Conservation (phyloP, 2,113 vertebrate species). For the Corythoichthys haematopterus region DNA sequence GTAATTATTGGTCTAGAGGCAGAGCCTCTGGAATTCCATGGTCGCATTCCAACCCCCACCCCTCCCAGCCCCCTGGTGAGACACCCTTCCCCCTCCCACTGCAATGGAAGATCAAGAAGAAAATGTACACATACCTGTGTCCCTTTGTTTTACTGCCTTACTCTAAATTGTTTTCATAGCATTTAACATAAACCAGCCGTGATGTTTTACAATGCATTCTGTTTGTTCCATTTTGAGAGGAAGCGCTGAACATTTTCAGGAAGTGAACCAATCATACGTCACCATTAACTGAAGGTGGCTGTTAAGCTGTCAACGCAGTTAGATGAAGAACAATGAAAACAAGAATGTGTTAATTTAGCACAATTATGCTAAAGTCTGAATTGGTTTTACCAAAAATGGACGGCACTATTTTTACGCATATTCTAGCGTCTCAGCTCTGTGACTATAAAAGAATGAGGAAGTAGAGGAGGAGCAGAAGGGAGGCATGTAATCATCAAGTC, state of each 20-base stretch:
- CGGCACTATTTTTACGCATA: background rate
- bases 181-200: constrained; percentile 16
- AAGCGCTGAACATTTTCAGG: constrained; percentile 20
- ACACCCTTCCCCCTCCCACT: constrained; percentile 37
- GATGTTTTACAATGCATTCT: background rate
- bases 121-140: constrained; percentile 64
- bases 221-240: constrained; percentile 12
- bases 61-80: constrained; percentile 44
- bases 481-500: constrained; percentile 42
- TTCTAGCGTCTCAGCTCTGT: constrained; percentile 17
- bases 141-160: background rate
- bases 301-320: constrained; percentile 16
- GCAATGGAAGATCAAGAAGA: constrained; percentile 35
- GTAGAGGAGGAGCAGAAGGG: constrained; percentile 13
- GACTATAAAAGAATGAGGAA: constrained; percentile 54
- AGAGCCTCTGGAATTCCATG: constrained; percentile 69
- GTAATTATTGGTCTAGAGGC: constrained; percentile 67
- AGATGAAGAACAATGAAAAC: constrained; percentile 28
- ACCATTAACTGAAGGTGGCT: constrained; percentile 27
- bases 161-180: background rate
- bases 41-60: constrained; percentile 67
- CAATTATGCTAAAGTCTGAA: background rate
- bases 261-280: constrained; percentile 30
- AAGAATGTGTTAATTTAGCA: constrained; percentile 11
- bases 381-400: background rate